Base-by-base conservation (phyloP, 2,797 vertebrate genomes). In the Triplophysa bombifrons region DNA sequence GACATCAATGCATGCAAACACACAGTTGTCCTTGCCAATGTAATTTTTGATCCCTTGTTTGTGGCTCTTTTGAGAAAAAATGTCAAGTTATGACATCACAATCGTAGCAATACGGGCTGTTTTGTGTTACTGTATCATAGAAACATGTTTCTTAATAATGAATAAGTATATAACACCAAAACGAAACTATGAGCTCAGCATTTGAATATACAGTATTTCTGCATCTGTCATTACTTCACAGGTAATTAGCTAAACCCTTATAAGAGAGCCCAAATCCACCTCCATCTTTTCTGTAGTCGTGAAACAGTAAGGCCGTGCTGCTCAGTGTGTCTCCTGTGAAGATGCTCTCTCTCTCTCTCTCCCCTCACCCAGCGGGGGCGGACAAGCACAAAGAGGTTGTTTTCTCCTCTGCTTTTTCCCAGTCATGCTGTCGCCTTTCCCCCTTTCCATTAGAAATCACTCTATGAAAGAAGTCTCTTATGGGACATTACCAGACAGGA, bases 141-240 rank as follows among this genome's bases (percentile, higher is more conserved):
- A 51, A 19, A 48, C 13, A 3, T 48, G 46, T 48, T 13, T 14
- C 1, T 48, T 48, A 17, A n/a, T 71, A 51, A 71, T 63, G 5
- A 51, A 63, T 38, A 50, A 71, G 10, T 30, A 64, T n/a, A 50
- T 16, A 46, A 48, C 38, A 81, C 30, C 75, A 58, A 67, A 73
- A 70, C 72, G 50, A 44, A 51, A 38, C 68, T 64, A 58, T 30
- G 55, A 58, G 74, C 30, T 55, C 50, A 74, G 38, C 30, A 34
- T 82, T 80, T 65, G 50, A 60, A 82, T 75, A 38, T 64, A 4
- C 30, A 30, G 4, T 5, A 80, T 77, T 78, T 74, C 71, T 77
- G 48, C 71, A 38, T 74, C 64, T 82, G 73, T 80, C 83, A 84
- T 75, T 76, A 81, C 63, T 73, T 73, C 80, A 80, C 70, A 55